Percentiles rank a stretch among this genome's conserved stretches.
phyloP scores from a whole-genome alignment of 2,113 vertebrate species.

The Amphiprion ocellaris region DNA sequence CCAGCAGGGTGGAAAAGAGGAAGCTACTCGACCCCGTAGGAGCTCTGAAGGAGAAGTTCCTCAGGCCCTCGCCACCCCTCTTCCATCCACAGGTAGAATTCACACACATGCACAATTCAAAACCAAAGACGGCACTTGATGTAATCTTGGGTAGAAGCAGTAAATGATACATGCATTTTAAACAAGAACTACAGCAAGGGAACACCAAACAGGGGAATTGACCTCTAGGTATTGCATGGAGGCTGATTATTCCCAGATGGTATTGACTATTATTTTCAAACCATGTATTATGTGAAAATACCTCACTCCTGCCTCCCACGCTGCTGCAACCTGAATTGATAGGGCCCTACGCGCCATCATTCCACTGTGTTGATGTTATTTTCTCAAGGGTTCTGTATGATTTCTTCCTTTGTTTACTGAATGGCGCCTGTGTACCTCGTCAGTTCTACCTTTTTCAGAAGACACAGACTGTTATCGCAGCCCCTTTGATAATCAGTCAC shows the following conservation, averaged over 20 bases:
- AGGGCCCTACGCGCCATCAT: conserved; percentile 68
- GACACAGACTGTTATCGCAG: conserved; percentile 76
- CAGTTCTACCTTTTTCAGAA: conserved; percentile 76
- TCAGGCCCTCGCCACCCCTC: conserved; percentile 93
- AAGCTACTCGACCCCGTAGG: conserved; percentile 97
- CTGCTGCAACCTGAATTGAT: conserved; percentile 69
- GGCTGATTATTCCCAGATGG: conserved; percentile 67
- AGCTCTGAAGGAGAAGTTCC: conserved; percentile 97
- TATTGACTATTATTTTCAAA: conserved; percentile 72
- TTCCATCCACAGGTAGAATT: conserved; percentile 95
- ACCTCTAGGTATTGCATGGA: conserved; percentile 48
- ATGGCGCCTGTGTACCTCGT: conserved; percentile 78
- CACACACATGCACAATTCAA: conserved; percentile 8
- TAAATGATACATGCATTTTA: conserved; percentile 31
- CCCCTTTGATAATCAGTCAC: conserved; percentile 81
- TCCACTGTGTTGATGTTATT: conserved; percentile 76
- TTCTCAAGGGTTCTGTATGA: conserved; percentile 80
- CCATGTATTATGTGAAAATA: conserved; percentile 77
- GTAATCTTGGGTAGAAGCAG: conserved; percentile 29
- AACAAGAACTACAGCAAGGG: conserved; percentile 44
- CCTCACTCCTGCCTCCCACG: conserved; percentile 74
- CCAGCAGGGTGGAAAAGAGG: conserved; percentile 99
- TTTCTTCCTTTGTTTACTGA: conserved; percentile 83
- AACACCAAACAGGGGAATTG: conserved; percentile 45
- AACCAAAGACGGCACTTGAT: not conserved